These are phyloP conservation scores for Stegodyphus dumicola DNA, from an alignment of 1,140 invertebrate genomes.

Conservation along the genomic window DNA sequence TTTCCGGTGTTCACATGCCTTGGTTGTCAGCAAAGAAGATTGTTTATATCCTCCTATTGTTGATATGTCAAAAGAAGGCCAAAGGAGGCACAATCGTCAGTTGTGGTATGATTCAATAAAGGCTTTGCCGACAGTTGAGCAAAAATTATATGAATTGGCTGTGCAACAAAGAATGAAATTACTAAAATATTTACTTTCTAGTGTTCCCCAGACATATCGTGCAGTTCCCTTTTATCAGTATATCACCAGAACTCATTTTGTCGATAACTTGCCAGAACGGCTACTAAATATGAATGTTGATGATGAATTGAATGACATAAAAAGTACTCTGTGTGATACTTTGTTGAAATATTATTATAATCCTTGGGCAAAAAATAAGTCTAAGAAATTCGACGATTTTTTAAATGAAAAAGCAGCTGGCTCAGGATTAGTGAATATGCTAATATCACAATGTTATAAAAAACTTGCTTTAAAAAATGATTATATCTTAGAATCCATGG, in stretches of 20 bases:
- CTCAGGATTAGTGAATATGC: not conserved
- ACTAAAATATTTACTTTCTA: constrained; percentile 69
- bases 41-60: constrained; percentile 62
- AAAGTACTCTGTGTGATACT: constrained; percentile 23
- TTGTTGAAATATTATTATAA: constrained; percentile 8
- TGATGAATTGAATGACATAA: constrained; percentile 15
- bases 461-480: constrained; percentile 32
- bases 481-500: constrained; percentile 24
- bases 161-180: constrained; percentile 71
- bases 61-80: constrained; percentile 33
- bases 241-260: constrained; percentile 78
- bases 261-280: constrained; percentile 66
- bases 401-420: constrained; percentile 5
- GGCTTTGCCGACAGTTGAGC: constrained; percentile 78
- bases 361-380: not conserved
- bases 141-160: constrained; percentile 84
- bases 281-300: constrained; percentile 44
- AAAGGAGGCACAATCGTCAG: constrained; percentile 63
- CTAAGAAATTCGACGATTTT: not conserved
- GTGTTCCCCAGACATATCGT: constrained; percentile 76
- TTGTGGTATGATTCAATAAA: constrained; percentile 74
- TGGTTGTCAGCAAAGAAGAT: constrained; percentile 4
- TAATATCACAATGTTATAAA: constrained; percentile 38
- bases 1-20: not conserved
- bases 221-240: constrained; percentile 76